Evolutionary conservation across 2,888 invertebrate species (phyloP), one percentile per base, ranked within the genome.

Genomic region (Pyrrhia umbra): DNA sequence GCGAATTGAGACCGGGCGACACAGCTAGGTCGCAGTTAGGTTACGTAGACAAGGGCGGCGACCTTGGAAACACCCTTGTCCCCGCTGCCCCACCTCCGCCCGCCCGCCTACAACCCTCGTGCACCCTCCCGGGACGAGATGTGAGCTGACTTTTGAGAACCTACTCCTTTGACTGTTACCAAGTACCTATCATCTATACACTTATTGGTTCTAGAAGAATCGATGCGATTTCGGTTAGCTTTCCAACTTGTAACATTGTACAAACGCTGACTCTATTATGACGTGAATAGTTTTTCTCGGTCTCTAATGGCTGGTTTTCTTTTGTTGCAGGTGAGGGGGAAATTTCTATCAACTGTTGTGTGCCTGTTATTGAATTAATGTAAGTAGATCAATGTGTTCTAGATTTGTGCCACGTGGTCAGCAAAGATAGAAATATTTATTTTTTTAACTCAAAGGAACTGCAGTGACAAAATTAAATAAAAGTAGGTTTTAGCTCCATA

Each of bases 41-140:
- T 90, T 91, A 91, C 88, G 86, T 90, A 89, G 90, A 85, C 90
- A 88, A 90, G 92, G 92, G 89, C 91, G 93, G 90, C 85, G 94
- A 94, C 94, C 94, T 94, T 94, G 94, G 87, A 81, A 52, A 59
- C 60, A 57, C 76, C 67, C 71, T 70, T 61, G 66, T 68, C 61
- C 66, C 74, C 50, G 39, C 66, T 54, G 50, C 54, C 67, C 54
- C 58, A 63, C 60, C 78, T 50, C 61, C 79, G 64, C 25, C 50
- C 69, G 34, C 58, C 52, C 47, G 45, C 62, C 50, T 20, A 40
- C 69, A 27, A 52, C 62, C 73, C 59, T 60, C 70, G 66, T 60
- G 59, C 73, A 66, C 74, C 72, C 85, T 77, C 75, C 74, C 65
- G 83, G 85, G 87, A 79, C 82, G 88, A 85, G 88, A 91, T 91